These are phyloP conservation scores for Ficedula albicollis DNA, from an alignment of 2,797 vertebrate genomes.

Conservation along the genomic window DNA sequence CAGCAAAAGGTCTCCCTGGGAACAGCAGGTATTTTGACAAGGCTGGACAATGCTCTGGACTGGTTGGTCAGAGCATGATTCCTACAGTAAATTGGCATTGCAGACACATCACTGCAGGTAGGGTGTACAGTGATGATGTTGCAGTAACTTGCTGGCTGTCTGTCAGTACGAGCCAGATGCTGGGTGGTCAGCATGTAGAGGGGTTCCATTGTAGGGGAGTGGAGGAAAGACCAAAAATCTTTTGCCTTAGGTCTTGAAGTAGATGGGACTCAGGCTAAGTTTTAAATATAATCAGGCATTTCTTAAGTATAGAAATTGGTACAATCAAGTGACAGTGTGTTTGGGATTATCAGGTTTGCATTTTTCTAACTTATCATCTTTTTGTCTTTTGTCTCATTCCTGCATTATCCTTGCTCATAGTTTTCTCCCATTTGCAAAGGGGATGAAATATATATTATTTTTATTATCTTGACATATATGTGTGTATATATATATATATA, in stretches of 20 bases:
- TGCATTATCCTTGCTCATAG: neutral
- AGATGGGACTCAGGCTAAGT: neutral
- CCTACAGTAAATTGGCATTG: neutral
- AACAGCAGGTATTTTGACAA: neutral
- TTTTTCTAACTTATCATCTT: neutral
- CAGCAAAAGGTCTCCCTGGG: fast-evolving
- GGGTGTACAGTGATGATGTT: fast-evolving
- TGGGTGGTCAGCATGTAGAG: neutral
- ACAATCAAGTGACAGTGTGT: fast-evolving
- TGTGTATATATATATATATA: no score
- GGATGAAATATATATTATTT: neutral
- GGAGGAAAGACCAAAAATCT: neutral
- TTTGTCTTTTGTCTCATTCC: neutral
- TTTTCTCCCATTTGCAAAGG: neutral
- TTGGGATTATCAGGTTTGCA: neutral
- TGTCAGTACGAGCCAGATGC: neutral
- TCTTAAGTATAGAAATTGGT: neutral
- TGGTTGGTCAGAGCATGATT: fast-evolving
- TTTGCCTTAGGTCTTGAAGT: neutral
- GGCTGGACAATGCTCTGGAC: neutral
- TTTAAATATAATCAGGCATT: neutral
- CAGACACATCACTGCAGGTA: neutral
- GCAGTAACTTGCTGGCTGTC: neutral
- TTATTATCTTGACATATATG: neutral
- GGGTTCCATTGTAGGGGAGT: neutral